Evolutionary conservation across 2,797 vertebrate genomes (phyloP).

Genomic region (Tragelaphus oryx): DNA sequence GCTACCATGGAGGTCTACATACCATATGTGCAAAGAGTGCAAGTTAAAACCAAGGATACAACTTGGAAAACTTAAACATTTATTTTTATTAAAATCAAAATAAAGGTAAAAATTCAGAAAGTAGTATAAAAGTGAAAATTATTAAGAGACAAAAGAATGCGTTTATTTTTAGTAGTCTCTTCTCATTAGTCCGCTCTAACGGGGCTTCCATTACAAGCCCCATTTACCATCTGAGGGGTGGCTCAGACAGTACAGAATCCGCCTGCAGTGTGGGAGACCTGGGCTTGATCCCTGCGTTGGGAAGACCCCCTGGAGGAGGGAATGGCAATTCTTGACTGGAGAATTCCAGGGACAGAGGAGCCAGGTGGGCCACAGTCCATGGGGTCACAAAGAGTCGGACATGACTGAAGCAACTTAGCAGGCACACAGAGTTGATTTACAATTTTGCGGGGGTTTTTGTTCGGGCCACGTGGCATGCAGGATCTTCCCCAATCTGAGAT

Average conservation of each 20-base stretch:
- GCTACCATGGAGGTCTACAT: neutral
- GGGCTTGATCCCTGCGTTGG: neutral
- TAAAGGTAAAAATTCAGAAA: neutral
- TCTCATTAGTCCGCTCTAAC: neutral
- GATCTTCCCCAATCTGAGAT: neutral
- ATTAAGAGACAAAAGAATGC: neutral
- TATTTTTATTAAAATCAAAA: neutral
- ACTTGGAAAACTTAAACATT: neutral
- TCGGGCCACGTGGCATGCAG: neutral
- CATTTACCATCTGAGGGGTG: neutral
- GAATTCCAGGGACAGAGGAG: neutral
- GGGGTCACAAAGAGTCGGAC: fast-evolving
- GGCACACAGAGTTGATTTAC: neutral
- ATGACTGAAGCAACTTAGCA: neutral
- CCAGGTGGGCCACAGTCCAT: neutral
- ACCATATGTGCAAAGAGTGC: neutral
- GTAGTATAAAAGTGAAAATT: neutral
- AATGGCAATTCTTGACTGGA: neutral
- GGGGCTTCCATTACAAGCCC: too few relatives aligned
- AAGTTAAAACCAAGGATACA: neutral
- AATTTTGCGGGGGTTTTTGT: fast-evolving
- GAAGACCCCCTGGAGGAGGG: neutral
- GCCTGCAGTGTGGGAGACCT: fast-evolving
- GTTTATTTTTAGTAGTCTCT: neutral
- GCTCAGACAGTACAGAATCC: neutral